phyloP scores from a whole-genome alignment of 2,113 vertebrate genomes.

The Erythrolamprus reginae region DNA sequence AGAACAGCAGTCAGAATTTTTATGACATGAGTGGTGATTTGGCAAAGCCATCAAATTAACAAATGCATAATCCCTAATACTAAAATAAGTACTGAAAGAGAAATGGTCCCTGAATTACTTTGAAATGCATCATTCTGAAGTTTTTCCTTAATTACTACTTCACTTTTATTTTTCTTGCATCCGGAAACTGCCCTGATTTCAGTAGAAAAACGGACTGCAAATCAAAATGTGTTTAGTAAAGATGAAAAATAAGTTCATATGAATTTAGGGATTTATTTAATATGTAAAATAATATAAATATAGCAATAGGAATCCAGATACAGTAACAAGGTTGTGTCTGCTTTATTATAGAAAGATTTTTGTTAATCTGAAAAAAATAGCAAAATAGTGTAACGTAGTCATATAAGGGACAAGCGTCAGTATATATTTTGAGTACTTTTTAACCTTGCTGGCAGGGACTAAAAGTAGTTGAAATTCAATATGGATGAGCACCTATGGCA shows the following conservation, averaged over 20 bases:
- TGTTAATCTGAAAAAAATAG: constrained; percentile 7
- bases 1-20: constrained; percentile 6
- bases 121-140: constrained; percentile 38
- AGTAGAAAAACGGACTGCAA: constrained; percentile 26
- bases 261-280: constrained; percentile 72
- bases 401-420: constrained; percentile 44
- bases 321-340: constrained; percentile 16
- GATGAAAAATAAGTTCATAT: constrained; percentile 57
- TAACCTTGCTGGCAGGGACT: neutral
- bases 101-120: constrained; percentile 30
- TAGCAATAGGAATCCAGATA: constrained; percentile 52
- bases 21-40: neutral
- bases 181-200: constrained; percentile 40
- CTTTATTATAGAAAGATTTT: constrained; percentile 21
- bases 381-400: constrained; percentile 5
- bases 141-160: constrained; percentile 28
- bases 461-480: neutral
- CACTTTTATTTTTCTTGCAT: constrained; percentile 36
- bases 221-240: constrained; percentile 29
- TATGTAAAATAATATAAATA: constrained; percentile 71
- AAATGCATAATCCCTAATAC: constrained; percentile 19
- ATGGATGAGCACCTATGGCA: neutral
- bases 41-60: constrained; percentile 27
- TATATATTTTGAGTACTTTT: constrained; percentile 49
- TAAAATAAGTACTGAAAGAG: constrained; percentile 45